Evolutionary conservation across 1,140 invertebrate genomes (phyloP).

Genomic region (Drosophila pandora): DNA sequence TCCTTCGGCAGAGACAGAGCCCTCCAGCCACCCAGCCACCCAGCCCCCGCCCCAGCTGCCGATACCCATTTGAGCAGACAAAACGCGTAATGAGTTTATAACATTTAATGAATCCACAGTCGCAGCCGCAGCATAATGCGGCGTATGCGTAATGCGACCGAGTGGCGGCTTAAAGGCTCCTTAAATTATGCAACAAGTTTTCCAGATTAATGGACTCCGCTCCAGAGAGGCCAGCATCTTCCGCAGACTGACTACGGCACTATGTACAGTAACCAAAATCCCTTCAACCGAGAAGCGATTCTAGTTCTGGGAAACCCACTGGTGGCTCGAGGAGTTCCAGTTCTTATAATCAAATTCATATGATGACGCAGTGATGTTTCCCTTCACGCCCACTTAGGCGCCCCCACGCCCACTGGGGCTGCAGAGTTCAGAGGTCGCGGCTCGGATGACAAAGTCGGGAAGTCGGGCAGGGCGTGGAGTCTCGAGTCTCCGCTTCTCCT

Average conservation of each 20-base stretch:
- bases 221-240: too few species aligned
- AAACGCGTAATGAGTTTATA: constrained; percentile 75
- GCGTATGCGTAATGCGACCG: constrained; percentile 48
- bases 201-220: too few species aligned
- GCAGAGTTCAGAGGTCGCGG: background rate
- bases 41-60: background rate
- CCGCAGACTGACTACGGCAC: too few species aligned
- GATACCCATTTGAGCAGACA: constrained; percentile 44
- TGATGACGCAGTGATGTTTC: background rate
- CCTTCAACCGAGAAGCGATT: too few species aligned
- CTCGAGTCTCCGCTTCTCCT: background rate
- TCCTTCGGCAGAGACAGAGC: background rate
- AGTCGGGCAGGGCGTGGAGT: background rate
- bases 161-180: constrained; percentile 22
- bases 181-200: constrained; percentile 57
- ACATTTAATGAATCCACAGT: constrained; percentile 67
- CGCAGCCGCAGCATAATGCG: constrained; percentile 37
- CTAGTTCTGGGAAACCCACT: too few species aligned
- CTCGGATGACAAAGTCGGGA: too few species aligned
- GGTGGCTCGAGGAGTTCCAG: too few species aligned
- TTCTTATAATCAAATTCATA: background rate
- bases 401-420: background rate
- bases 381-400: background rate
- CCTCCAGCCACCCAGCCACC: background rate
- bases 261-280: too few species aligned